phyloP scores from a whole-genome alignment of 2,888 invertebrate species.

The Athalia circularis region DNA sequence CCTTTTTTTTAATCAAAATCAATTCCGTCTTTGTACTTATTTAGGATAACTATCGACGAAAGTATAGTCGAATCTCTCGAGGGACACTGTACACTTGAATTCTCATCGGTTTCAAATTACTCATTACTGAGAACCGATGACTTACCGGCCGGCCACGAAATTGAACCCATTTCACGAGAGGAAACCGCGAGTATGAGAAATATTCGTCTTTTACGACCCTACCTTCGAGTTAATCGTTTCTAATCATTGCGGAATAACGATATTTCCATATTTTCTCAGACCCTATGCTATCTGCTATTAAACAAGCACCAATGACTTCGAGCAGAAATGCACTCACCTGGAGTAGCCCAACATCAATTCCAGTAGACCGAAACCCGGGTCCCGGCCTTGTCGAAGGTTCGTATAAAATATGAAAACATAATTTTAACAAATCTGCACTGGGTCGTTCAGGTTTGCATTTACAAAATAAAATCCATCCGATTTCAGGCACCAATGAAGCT shows the following conservation, averaged over 20 bases:
- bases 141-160: constrained; percentile 71
- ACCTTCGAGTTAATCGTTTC: not conserved
- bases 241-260: not conserved
- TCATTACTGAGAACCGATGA: constrained; percentile 69
- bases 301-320: not conserved
- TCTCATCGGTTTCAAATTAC: constrained; percentile 69
- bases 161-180: constrained; percentile 70
- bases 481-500: constrained; percentile 74
- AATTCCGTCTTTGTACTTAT: constrained; percentile 13
- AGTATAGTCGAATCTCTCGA: constrained; percentile 70
- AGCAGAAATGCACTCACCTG: not conserved
- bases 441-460: not conserved
- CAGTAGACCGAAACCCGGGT: not conserved
- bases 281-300: constrained; percentile 5
- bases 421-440: not conserved
- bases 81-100: constrained; percentile 74
- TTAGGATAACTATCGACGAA: constrained; percentile 74
- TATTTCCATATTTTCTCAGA: not conserved
- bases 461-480: constrained; percentile 15
- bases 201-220: not conserved
- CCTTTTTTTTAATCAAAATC: constrained; percentile 9
- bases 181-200: constrained; percentile 39
- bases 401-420: constrained; percentile 1
- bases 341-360: constrained; percentile 2
- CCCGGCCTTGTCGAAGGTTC: constrained; percentile 24